These are phyloP conservation scores for Hyposmocoma kahamanoa DNA, from an alignment of 1,140 invertebrate species.

Conservation along the genomic window DNA sequence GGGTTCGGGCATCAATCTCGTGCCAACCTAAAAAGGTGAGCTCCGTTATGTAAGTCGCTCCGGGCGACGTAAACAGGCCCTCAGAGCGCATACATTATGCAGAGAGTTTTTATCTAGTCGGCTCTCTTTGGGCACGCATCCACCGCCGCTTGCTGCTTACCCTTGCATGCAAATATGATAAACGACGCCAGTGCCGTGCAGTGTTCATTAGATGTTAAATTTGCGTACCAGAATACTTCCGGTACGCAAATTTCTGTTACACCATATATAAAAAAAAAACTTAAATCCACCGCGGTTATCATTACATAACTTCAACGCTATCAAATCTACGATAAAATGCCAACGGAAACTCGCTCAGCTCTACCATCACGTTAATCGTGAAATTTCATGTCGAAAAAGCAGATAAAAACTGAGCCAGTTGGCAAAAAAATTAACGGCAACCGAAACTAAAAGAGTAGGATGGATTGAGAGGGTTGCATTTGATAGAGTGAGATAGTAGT, in stretches of 20 bases:
- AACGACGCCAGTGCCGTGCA: no score
- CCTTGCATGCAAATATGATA: slow-evolving; percentile 31
- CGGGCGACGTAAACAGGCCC: slow-evolving; percentile 33
- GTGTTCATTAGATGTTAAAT: no score
- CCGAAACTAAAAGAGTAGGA: slow-evolving; percentile 39
- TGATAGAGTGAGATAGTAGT: slow-evolving; percentile 37
- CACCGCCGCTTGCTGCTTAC: slow-evolving; percentile 22
- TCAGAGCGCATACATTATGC: slow-evolving; percentile 37
- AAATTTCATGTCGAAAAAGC: slow-evolving; percentile 53
- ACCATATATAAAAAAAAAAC: no score
- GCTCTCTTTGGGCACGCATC: slow-evolving; percentile 21
- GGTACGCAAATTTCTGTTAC: no score
- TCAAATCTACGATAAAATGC: slow-evolving; percentile 1
- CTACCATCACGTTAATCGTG: slow-evolving; percentile 58
- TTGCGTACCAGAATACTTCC: no score
- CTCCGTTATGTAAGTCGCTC: slow-evolving; percentile 39
- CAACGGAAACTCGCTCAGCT: slow-evolving; percentile 14
- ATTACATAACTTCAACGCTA: slow-evolving; percentile 28
- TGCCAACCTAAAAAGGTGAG: slow-evolving; percentile 28
- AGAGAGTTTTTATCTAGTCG: slow-evolving; percentile 37
- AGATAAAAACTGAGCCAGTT: slow-evolving; percentile 38
- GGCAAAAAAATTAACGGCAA: slow-evolving; percentile 61
- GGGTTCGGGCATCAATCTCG: slow-evolving; percentile 23
- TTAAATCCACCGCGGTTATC: slow-evolving; percentile 8
- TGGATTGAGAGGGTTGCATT: slow-evolving; percentile 18